Conservation (phyloP, 2,888 invertebrate species). For the Hedya salicella region DNA sequence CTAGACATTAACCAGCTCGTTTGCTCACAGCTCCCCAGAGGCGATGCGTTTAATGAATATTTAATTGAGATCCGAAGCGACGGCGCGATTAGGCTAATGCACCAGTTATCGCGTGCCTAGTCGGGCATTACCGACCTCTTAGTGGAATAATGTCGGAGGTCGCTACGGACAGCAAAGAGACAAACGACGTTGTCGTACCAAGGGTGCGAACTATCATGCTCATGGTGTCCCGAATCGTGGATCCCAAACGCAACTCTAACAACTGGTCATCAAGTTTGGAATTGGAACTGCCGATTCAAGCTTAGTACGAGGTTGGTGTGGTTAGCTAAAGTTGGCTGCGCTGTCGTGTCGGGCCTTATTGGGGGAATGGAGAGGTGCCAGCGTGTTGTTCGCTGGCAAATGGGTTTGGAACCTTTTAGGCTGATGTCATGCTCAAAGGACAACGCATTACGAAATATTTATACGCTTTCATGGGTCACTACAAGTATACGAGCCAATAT, state of each 20-base stretch:
- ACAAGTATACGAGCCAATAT: too few relatives aligned
- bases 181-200: constrained; percentile 2
- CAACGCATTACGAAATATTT: constrained; percentile 5
- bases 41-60: constrained; percentile 48
- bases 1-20: constrained; percentile 15
- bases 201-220: neutral
- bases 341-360: constrained; percentile 25
- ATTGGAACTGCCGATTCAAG: neutral
- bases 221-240: neutral
- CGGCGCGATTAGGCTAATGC: constrained; percentile 46
- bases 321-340: constrained; percentile 16
- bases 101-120: constrained; percentile 35
- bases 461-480: too few relatives aligned
- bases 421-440: constrained; percentile 18
- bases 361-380: constrained; percentile 35
- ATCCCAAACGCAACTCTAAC: neutral
- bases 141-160: constrained; percentile 5
- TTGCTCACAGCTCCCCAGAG: constrained; percentile 7
- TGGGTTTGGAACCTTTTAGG: constrained; percentile 26
- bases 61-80: constrained; percentile 48
- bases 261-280: neutral
- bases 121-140: neutral
- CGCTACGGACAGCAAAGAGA: constrained; percentile 6
- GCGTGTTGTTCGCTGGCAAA: constrained; percentile 27
- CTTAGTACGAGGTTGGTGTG: constrained; percentile 6